Evolutionary conservation across 2,888 invertebrate genomes (phyloP).

Genomic region (Rambutsinella grinnellia): DNA sequence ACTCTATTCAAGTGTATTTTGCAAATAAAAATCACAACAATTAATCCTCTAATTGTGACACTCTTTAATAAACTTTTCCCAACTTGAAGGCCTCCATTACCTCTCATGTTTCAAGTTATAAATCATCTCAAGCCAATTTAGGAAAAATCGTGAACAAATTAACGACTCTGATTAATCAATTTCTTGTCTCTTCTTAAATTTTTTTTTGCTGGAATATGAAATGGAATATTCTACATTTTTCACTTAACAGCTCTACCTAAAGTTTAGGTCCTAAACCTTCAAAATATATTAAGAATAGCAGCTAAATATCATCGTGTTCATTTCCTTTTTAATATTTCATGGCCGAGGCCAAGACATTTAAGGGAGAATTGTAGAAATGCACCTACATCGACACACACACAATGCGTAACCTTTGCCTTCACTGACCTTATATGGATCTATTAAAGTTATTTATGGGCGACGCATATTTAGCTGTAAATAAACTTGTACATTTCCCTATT

Average conservation of each 20-base stretch:
- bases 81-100: background rate
- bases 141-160: background rate
- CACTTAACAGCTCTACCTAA: too few relatives aligned
- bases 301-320: too few relatives aligned
- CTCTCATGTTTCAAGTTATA: background rate
- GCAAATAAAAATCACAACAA: background rate
- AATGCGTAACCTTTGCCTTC: conserved; percentile 28
- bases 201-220: background rate
- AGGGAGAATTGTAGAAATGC: background rate
- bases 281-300: too few relatives aligned
- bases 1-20: background rate
- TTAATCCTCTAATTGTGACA: background rate
- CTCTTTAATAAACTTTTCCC: background rate
- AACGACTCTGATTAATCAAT: too few relatives aligned
- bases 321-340: conserved; percentile 34
- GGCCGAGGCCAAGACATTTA: conserved; percentile 25
- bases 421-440: background rate
- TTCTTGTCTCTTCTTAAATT: too few relatives aligned
- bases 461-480: background rate
- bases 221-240: too few relatives aligned
- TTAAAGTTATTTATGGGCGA: background rate
- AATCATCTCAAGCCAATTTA: background rate
- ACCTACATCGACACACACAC: background rate
- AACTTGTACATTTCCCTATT: too few relatives aligned
- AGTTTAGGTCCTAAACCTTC: too few relatives aligned